Base-by-base conservation (phyloP, 2,888 invertebrate species). In the Girardia tigrina region DNA sequence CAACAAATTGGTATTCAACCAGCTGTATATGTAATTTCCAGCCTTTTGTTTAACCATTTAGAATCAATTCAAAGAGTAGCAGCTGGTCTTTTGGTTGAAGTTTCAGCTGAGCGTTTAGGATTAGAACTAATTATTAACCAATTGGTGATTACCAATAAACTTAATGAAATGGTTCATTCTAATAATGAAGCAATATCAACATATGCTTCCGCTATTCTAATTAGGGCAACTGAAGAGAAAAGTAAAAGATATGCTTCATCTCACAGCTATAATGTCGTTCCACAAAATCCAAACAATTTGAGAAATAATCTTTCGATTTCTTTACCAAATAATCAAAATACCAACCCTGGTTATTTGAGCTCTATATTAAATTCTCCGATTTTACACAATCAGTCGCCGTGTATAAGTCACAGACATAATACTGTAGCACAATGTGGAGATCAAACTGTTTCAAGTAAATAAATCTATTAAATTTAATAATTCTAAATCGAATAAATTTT, bases 181-280 rank as follows among this genome's bases (percentile, higher is more conserved):
- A 89, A 93, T 79, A 97, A 97, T 82, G 95, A 97, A 87, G 94
- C 94, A 78, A 94, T 97, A 78, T 87, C 95, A 14, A 95, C 95
- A 0, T 97, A 97, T 84, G 95, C 95, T 29, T 95, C 95, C 0
- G 95, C 94, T 0, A 94, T 97, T 28, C 87, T 97, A 77, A 95
- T 94, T 88, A 90, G 94, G 80, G 94, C 97, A 93, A 93, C 94
- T 77, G 94, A 94, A 84, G 95, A 95, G 84, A 97, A 97, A 27
- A 70, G 27, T n/a, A 56, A 56, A 56, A 4, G 56, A 56, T 56
- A 56, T 56, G 56, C 56, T 4, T 2, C 56, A 12, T n/a, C 56
- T 4, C 56, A 56, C 56, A 56, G 23, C n/a, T 56, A 56, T n/a
- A 56, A 56, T 56, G n/a, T 56, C n/a, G 16, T 36, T 36, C 56